Base-by-base conservation (phyloP, 2,888 invertebrate species). In the Phragmatobia fuliginosa region DNA sequence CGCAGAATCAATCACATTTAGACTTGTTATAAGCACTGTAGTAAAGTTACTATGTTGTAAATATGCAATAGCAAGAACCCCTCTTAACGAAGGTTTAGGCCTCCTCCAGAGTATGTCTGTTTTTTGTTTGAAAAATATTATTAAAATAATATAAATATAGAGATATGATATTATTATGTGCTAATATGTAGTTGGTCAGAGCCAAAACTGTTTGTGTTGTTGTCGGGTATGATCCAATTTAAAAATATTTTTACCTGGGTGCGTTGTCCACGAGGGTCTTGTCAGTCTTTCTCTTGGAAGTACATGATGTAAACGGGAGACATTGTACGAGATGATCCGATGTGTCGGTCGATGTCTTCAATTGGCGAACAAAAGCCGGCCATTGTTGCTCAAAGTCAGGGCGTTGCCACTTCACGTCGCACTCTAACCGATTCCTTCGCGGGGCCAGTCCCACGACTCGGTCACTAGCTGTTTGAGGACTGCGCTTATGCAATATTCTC, bases 291-390 rank as follows among this genome's bases (percentile, higher is more conserved):
- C 28, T 14, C 56, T 5, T 56, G 1, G 28, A 11, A 16, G 28
- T 28, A 41, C 62, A 28, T 31, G 18, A 28, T 28, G 38, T 36
- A 14, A 41, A 41, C 41, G 62, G 38, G 41, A 41, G 41, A 76
- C 72, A 77, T 80, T 75, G 73, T 76, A 70, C 52, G 72, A 72
- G 66, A 63, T 78, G 78, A 73, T 67, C 73, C 60, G 68, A 71
- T 74, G 70, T 66, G 62, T 59, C 73, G 66, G 71, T 71, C 75
- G 75, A 72, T 72, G 72, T 67, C 75, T 72, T 70, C 81, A 87
- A 88, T 87, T 87, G 88, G 74, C 73, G 75, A 75, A 88, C 88
- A 88, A 88, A 83, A 80, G 78, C 79, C 74, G 41, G 62, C 67
- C 68, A 79, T 84, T 83, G 79, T 79, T 68, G 78, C 68, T 61